Evolutionary conservation across 2,888 invertebrate genomes (phyloP), one percentile per base, ranked within the genome.

Genomic region (Halictus quadricinctus): DNA sequence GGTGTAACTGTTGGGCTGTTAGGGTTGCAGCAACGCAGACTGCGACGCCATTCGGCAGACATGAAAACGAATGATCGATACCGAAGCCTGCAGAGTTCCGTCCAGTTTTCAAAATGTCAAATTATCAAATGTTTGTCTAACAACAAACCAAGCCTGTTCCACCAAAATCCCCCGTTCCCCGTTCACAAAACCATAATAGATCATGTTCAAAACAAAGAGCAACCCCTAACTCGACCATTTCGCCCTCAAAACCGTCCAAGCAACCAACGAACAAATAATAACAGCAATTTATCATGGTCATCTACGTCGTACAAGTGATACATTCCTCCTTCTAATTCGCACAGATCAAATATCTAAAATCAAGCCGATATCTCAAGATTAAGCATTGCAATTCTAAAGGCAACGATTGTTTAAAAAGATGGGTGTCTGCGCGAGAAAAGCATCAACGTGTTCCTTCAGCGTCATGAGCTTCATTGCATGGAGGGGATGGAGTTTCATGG

Each of bases 401-500:
- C 50, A 73, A 25, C 25, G 72, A 21, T 36, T 13, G 0, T 64
- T 41, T 21, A 41, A 12, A 18, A 75, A 5, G 54, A 90, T 90
- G 90, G 90, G 90, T 1, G 86, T 90, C 2, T 90, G 90, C 60
- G 41, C 76, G 18, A 86, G 88, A 72, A 81, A 18, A 43, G 15
- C 46, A 3, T 0, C n/a, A 12, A 5, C n/a, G 0, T 8, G 18
- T 29, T 6, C 41, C 41, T 6, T 48, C 7, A 1, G 48, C 2
- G 4, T 48, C 2, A 6, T 12, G 21, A 12, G 69, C 88, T 13
- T 89, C 90, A 72, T 90, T 29, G 85, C 85, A 0, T 92, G 92
- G 92, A 81, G 76, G 66, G 91, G 91, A 72, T 92, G 92, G 92
- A 88, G 79, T 72, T 91, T 91, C 69, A 25, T 92, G 48, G 90